A percentile compares a stretch with the other conserved stretches of the same genome.
Evolutionary conservation across 2,113 vertebrate species (phyloP).

Genomic region (Myodes glareolus): DNA sequence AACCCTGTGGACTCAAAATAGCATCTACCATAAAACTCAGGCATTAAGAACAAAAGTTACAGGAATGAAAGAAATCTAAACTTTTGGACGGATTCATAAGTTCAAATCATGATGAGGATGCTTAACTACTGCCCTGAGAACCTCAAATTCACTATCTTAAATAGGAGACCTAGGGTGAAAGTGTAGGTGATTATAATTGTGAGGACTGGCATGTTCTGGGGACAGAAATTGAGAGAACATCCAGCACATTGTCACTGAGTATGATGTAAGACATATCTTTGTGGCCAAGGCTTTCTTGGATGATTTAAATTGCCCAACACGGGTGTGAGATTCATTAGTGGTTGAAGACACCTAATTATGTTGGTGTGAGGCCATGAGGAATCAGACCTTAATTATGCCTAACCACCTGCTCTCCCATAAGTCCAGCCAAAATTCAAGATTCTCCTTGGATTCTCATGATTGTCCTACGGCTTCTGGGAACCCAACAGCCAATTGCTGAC

Average conservation of each 20-base stretch:
- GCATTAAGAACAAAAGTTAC: background rate
- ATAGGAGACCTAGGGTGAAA: background rate
- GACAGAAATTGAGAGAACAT: background rate
- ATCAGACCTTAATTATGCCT: constrained; percentile 70
- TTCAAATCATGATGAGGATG: background rate
- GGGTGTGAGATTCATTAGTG: constrained; percentile 63
- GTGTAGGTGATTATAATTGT: constrained; percentile 46
- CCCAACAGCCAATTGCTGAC: constrained; percentile 44
- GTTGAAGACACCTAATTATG: constrained; percentile 62
- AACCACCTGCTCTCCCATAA: constrained; percentile 72
- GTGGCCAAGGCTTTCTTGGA: constrained; percentile 56
- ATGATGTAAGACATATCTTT: constrained; percentile 49
- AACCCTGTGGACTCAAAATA: background rate
- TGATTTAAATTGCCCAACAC: constrained; percentile 54
- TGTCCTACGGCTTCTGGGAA: constrained; percentile 51
- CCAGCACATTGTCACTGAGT: constrained; percentile 33
- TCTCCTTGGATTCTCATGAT: constrained; percentile 56
- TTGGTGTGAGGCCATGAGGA: constrained; percentile 53
- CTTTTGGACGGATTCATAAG: background rate
- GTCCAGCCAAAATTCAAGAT: constrained; percentile 61
- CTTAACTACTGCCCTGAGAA: background rate
- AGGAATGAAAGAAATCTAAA: background rate
- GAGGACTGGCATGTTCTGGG: background rate
- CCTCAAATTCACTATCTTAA: background rate
- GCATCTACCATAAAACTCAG: background rate